phyloP scores from a whole-genome alignment of 1,140 invertebrate species.

The Schlechtendalia chinensis region DNA sequence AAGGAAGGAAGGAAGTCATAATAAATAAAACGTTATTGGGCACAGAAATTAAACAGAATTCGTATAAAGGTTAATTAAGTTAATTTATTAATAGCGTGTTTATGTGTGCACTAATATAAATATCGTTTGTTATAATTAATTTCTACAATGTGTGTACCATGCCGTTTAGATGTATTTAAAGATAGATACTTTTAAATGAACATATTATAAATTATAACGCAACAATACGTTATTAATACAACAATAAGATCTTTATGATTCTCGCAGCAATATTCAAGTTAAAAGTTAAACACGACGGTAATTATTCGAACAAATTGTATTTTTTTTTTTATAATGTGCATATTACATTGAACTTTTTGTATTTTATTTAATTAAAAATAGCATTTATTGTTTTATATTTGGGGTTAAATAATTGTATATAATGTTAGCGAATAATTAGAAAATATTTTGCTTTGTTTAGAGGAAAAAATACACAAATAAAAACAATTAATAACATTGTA shows the following conservation, averaged over 20 bases:
- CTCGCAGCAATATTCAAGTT: not conserved
- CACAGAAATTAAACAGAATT: not conserved
- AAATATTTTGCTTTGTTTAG: no score
- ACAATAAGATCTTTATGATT: not conserved
- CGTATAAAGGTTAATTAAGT: not conserved
- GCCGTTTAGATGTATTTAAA: not conserved
- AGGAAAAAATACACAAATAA: no score
- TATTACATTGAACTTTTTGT: no score
- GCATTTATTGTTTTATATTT: no score
- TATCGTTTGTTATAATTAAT: constrained; percentile 19
- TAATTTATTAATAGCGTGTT: not conserved
- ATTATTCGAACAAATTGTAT: not conserved
- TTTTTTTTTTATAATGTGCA: not conserved
- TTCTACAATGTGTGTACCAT: not conserved
- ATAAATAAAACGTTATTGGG: not conserved
- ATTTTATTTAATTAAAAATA: no score
- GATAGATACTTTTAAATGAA: not conserved
- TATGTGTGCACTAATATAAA: not conserved
- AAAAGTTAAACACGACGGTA: not conserved
- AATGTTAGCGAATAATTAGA: no score
- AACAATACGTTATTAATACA: no score
- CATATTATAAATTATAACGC: not conserved
- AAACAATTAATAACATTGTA: no score
- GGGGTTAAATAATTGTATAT: no score
- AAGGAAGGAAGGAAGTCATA: no score